phyloP scores from a whole-genome alignment of 2,888 invertebrate species.

The Schrankia costaestrigalis region DNA sequence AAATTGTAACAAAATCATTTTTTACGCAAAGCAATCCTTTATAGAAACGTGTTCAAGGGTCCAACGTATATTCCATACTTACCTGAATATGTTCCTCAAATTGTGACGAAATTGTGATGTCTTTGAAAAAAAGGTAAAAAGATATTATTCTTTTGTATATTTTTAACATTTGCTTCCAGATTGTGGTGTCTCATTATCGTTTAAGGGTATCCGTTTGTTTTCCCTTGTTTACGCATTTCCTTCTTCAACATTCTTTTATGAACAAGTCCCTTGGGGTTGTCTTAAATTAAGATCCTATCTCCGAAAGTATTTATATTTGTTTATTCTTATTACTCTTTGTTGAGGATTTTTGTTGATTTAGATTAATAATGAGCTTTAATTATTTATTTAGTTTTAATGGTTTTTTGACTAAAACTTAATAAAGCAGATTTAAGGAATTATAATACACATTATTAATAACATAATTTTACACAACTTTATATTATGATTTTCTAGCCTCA shows the following conservation, averaged over 20 bases:
- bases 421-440: too few species aligned
- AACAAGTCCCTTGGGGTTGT: constrained; percentile 28
- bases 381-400: constrained; percentile 17
- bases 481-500: too few species aligned
- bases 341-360: constrained; percentile 20
- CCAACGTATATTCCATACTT: too few species aligned
- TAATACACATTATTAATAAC: too few species aligned
- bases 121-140: too few species aligned
- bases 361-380: constrained; percentile 26
- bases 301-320: constrained; percentile 28
- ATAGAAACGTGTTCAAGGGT: too few species aligned
- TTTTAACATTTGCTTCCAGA: constrained; percentile 30
- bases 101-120: too few species aligned
- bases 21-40: too few species aligned
- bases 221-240: constrained; percentile 27
- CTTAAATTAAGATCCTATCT: constrained; percentile 38
- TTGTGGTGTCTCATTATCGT: constrained; percentile 49
- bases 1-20: too few species aligned
- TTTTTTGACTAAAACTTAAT: too few species aligned
- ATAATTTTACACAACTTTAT: too few species aligned
- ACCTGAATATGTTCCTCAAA: too few species aligned
- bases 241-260: constrained; percentile 29
- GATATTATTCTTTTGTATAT: constrained; percentile 7
- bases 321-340: constrained; percentile 22
- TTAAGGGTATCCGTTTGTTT: constrained; percentile 36